phyloP scores from a whole-genome alignment of 2,113 vertebrate species.

The Poeciliopsis retropinna region DNA sequence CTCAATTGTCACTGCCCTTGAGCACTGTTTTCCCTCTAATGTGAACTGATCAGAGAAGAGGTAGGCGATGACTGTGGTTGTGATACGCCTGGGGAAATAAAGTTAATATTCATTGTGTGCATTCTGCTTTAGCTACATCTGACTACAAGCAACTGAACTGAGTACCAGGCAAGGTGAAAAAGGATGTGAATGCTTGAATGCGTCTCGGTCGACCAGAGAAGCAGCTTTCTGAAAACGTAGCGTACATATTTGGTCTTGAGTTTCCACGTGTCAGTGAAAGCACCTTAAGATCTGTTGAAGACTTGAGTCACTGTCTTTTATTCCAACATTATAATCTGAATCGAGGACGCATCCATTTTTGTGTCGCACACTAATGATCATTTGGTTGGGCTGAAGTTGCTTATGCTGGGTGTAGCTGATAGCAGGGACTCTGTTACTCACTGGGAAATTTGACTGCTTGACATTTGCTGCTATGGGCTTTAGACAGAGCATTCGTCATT shows the following conservation, averaged over 20 bases:
- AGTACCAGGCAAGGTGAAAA: conserved; percentile 32
- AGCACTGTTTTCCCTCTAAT: conserved; percentile 96
- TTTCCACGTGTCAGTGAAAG: conserved; percentile 43
- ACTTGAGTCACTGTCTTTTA: conserved; percentile 60
- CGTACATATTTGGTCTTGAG: conserved; percentile 28
- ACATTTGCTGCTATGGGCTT: conserved; percentile 87
- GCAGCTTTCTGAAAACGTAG: conserved; percentile 36
- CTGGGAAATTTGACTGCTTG: conserved; percentile 59
- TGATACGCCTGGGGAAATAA: conserved; percentile 78
- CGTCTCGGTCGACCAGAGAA: conserved; percentile 34
- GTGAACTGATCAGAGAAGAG: conserved; percentile 86
- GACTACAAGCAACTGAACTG: conserved; percentile 23
- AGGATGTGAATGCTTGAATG: conserved; percentile 21
- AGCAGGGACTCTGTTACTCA: conserved; percentile 56
- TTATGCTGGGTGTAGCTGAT: conserved; percentile 41
- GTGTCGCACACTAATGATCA: conserved; percentile 37
- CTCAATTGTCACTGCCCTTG: conserved; percentile 88
- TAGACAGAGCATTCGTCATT: conserved; percentile 65
- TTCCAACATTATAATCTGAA: conserved; percentile 38
- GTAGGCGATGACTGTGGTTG: conserved; percentile 82
- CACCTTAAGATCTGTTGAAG: conserved; percentile 55
- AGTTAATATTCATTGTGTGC: conserved; percentile 39
- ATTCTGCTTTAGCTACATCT: conserved; percentile 44
- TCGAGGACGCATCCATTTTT: conserved; percentile 28
- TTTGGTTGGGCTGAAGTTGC: conserved; percentile 39